Conservation (phyloP, 92 coral and sea anemone species). For the Zoanthus sansibaricus region DNA sequence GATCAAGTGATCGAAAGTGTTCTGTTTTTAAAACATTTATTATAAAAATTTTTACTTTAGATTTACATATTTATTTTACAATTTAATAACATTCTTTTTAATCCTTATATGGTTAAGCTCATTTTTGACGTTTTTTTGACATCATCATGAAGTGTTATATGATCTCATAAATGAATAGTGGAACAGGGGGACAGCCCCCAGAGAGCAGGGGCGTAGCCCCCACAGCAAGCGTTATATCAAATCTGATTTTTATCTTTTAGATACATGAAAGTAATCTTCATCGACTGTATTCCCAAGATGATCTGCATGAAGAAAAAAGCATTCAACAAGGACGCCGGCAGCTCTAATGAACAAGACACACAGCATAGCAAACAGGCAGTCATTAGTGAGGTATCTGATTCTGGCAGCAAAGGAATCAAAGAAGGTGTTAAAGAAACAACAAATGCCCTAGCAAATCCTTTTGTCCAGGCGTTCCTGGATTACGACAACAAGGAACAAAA, state of each 20-base stretch:
- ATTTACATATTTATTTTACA: too few relatives aligned
- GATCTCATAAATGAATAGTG: too few relatives aligned
- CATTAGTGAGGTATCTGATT: neutral
- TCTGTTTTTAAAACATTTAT: too few relatives aligned
- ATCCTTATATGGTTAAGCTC: too few relatives aligned
- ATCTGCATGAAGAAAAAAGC: conserved; percentile 22
- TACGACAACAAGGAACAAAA: conserved; percentile 31
- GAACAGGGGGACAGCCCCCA: too few relatives aligned
- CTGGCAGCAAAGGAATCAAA: neutral
- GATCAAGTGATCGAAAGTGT: too few relatives aligned
- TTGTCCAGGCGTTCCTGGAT: conserved; percentile 21
- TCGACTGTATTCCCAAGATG: conserved; percentile 36
- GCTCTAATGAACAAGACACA: neutral
- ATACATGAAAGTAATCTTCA: conserved; percentile 16
- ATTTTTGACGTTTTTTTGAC: too few relatives aligned
- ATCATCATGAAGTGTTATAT: too few relatives aligned
- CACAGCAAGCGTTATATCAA: too few relatives aligned
- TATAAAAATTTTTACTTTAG: too few relatives aligned
- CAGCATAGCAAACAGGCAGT: neutral
- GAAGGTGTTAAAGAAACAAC: conserved; percentile 17
- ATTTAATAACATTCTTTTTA: too few relatives aligned
- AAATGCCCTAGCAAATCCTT: conserved; percentile 6
- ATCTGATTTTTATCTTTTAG: neutral
- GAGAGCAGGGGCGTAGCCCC: too few relatives aligned
- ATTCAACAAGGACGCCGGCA: neutral